Evolutionary conservation across 2,113 vertebrate genomes (phyloP), one percentile per base, ranked within the genome.

Genomic region (Chitala chitala): DNA sequence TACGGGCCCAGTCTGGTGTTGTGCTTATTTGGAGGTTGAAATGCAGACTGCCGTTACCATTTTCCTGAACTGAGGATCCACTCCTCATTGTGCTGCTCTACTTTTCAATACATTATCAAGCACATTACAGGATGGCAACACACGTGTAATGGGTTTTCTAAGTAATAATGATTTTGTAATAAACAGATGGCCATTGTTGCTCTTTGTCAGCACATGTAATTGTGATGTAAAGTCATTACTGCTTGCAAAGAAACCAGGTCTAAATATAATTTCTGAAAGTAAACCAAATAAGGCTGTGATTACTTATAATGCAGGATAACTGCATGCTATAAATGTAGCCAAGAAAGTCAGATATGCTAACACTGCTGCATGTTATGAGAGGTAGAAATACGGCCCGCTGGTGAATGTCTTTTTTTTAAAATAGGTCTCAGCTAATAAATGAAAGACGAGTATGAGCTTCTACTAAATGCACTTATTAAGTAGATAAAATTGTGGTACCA

Each of bases 81-180:
- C 40, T 73, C 36, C 29, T 71, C 50, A 38, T 20, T 26, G 38
- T 40, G 38, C 58, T 72, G 29, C 36, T 24, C 64, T 42, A 55
- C 29, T 78, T 72, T 74, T 72, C 69, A 77, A 74, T 78, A 82
- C 82, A 84, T 86, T 81, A 84, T 80, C 73, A 76, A 82, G 79
- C 42, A 77, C 78, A 79, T 78, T 78, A 81, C 74, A 69, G 63
- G 77, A 72, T 82, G 82, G 78, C 78, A 83, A 80, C 82, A 53
- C 26, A 74, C 70, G 77, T 79, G 81, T 87, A 84, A 84, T 82
- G 80, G 81, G 76, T 85, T 84, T 84, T 80, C 80, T 79, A 24
- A 26, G 74, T 79, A 79, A 76, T 85, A 86, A 82, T 84, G 71
- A 85, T 83, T 82, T 82, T 64, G 82, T 83, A 82, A 88, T 84